Evolutionary conservation across 2,888 invertebrate genomes (phyloP).

Genomic region (Ectemnius lituratus): DNA sequence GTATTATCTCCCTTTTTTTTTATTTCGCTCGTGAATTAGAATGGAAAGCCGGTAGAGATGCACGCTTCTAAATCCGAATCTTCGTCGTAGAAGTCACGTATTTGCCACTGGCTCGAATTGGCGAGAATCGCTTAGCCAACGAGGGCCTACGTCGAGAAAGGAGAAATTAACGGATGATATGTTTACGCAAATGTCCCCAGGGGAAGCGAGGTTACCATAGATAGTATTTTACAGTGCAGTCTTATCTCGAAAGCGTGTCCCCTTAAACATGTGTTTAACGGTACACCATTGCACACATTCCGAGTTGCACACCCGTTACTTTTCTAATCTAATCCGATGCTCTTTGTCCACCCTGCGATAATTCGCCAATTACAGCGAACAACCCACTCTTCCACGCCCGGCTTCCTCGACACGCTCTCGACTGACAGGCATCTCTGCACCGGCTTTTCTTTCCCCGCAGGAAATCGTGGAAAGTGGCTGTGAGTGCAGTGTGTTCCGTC

Average conservation of each 20-base stretch:
- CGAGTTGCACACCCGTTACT: constrained; percentile 49
- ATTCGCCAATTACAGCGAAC: constrained; percentile 52
- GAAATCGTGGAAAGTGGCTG: not conserved
- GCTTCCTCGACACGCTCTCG: constrained; percentile 20
- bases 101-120: not conserved
- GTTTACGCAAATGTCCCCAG: not conserved
- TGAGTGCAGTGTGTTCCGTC: not conserved
- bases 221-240: constrained; percentile 6
- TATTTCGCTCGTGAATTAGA: not conserved
- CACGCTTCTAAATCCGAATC: constrained; percentile 32
- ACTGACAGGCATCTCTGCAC: no score
- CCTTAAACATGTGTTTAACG: constrained; percentile 49
- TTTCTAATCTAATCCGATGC: constrained; percentile 56
- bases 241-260: constrained; percentile 48
- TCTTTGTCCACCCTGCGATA: constrained; percentile 48
- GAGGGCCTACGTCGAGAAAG: not conserved
- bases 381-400: constrained; percentile 49
- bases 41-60: constrained; percentile 23
- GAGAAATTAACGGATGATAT: constrained; percentile 10
- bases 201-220: constrained; percentile 2
- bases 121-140: not conserved
- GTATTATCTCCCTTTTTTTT: constrained; percentile 36
- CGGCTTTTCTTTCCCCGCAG: constrained; percentile 2
- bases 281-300: constrained; percentile 35
- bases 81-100: constrained; percentile 31